Conservation (phyloP, 2,113 vertebrate genomes). For the Monopterus albus region DNA sequence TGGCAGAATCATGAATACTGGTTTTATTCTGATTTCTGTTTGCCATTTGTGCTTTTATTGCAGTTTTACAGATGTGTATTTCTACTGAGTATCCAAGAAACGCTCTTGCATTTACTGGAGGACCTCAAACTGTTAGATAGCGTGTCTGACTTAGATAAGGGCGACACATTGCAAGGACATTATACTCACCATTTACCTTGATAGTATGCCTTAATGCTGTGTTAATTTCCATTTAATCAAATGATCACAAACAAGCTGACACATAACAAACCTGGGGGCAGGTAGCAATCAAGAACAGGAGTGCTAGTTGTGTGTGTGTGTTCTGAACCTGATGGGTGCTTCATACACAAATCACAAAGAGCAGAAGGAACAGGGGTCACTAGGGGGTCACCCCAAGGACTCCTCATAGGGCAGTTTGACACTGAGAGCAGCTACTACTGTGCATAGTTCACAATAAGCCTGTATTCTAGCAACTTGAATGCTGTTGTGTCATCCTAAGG, state of each 20-base stretch:
- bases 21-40: no score
- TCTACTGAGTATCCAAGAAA: no score
- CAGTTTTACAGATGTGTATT: no score
- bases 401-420: not conserved
- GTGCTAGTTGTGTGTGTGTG: conserved; percentile 14
- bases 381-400: not conserved
- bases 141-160: no score
- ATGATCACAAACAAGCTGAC: not conserved
- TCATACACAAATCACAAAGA: conserved; percentile 12
- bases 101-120: no score
- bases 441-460: conserved; percentile 5
- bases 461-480: not conserved
- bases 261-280: not conserved
- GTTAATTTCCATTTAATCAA: not conserved
- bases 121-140: no score
- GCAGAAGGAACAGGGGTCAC: not conserved
- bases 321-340: not conserved
- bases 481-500: conserved; percentile 57
- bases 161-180: no score
- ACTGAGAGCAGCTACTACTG: not conserved
- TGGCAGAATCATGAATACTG: no score
- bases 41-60: no score
- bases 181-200: not conserved
- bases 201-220: not conserved
- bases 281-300: not conserved